These are phyloP conservation scores for Hesperophylax magnus DNA, from an alignment of 1,140 invertebrate genomes.

Conservation along the genomic window DNA sequence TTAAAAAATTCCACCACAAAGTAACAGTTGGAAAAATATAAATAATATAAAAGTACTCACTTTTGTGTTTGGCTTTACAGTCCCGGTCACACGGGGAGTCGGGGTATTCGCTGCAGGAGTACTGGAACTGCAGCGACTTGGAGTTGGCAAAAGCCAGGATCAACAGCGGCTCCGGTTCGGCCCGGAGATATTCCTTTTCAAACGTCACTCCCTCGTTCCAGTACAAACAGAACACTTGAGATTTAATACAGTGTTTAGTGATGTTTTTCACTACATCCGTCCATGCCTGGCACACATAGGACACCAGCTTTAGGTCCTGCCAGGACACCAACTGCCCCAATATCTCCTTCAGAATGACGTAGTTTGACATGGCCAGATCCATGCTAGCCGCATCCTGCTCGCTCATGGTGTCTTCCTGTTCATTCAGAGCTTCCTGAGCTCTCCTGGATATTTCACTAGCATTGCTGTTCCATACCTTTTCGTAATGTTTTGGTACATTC, in stretches of 20 bases:
- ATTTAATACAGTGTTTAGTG: constrained; percentile 60
- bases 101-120: constrained; percentile 59
- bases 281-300: constrained; percentile 65
- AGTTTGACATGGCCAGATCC: constrained; percentile 64
- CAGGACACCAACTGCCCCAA: constrained; percentile 62
- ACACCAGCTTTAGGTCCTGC: constrained; percentile 64
- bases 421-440: background rate
- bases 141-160: constrained; percentile 63
- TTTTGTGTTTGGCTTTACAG: constrained; percentile 62
- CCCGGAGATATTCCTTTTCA: background rate
- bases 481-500: constrained; percentile 14
- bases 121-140: constrained; percentile 55
- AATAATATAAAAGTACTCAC: constrained; percentile 55
- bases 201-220: background rate
- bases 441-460: background rate
- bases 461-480: background rate
- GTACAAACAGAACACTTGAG: constrained; percentile 60
- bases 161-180: constrained; percentile 63
- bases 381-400: constrained; percentile 51
- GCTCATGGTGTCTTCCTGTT: constrained; percentile 4
- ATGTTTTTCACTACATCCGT: constrained; percentile 61
- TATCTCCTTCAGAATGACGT: constrained; percentile 67
- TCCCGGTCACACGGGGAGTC: constrained; percentile 60
- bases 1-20: no score
- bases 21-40: constrained; percentile 1